Percentiles rank a stretch among this genome's conserved stretches.
phyloP scores from a whole-genome alignment of 2,888 invertebrate species.

The Nesidiocoris tenuis region DNA sequence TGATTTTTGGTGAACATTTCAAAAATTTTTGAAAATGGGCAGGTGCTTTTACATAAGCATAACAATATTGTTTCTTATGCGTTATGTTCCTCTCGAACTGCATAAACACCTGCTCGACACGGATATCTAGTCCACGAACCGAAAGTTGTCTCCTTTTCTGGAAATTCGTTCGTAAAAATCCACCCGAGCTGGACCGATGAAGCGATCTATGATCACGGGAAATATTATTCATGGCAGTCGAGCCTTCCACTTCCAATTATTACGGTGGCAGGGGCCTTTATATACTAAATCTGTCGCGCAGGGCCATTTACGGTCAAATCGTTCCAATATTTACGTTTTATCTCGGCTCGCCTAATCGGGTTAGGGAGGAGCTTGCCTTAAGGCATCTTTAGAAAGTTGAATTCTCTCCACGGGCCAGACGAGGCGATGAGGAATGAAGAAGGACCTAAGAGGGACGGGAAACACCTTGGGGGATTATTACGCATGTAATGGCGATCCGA shows the following conservation, averaged over 20 bases:
- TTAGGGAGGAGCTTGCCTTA: constrained; percentile 36
- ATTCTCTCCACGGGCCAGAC: constrained; percentile 1
- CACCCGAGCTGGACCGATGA: not conserved
- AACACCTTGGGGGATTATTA: constrained; percentile 28
- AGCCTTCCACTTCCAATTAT: constrained; percentile 18
- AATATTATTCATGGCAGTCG: not conserved
- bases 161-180: not conserved
- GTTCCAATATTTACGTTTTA: constrained; percentile 28
- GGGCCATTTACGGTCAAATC: constrained; percentile 8
- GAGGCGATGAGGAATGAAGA: too few species aligned
- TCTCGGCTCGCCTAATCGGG: constrained; percentile 25
- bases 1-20: too few species aligned
- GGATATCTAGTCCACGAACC: too few species aligned
- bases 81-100: not conserved
- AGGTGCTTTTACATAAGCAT: too few species aligned
- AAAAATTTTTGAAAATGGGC: too few species aligned
- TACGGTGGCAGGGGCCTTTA: not conserved
- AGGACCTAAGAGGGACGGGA: not conserved
- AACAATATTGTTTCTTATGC: not conserved
- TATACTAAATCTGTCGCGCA: constrained; percentile 29
- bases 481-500: constrained; percentile 27
- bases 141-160: too few species aligned
- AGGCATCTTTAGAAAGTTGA: constrained; percentile 43
- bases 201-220: not conserved
- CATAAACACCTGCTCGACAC: not conserved